These are phyloP conservation scores for Falco cherrug DNA, from an alignment of 2,797 vertebrate genomes.

Conservation along the genomic window DNA sequence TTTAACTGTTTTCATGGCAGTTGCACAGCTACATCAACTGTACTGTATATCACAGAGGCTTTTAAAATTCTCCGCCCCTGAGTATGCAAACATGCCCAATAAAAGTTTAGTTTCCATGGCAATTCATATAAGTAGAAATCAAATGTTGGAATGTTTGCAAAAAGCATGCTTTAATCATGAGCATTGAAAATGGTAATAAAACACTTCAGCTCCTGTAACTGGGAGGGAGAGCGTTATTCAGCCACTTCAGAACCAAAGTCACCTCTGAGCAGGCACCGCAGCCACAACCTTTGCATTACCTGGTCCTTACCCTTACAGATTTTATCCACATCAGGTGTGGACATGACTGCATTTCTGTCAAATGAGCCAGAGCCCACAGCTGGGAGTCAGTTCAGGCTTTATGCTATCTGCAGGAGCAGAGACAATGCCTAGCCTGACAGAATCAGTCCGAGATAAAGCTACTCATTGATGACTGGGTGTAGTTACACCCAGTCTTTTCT, in stretches of 20 bases:
- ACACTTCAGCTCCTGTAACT: not conserved
- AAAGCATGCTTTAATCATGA: not conserved
- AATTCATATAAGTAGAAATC: slow-evolving; percentile 50
- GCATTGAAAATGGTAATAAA: not conserved
- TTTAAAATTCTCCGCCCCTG: not conserved
- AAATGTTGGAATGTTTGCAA: slow-evolving; percentile 36
- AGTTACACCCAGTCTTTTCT: not conserved
- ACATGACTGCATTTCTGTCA: not conserved
- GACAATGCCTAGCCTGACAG: not conserved
- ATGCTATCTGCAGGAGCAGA: not conserved
- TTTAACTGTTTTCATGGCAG: not conserved
- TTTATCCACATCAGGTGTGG: not conserved
- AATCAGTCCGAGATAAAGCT: not conserved
- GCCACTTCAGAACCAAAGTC: not conserved
- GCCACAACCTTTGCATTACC: not conserved
- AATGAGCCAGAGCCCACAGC: not conserved
- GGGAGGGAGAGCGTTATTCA: not conserved
- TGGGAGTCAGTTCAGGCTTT: not conserved
- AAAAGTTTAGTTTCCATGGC: slow-evolving; percentile 60
- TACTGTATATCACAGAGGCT: not conserved
- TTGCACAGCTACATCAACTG: not conserved
- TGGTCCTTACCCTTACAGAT: not conserved
- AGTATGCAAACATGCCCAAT: not conserved
- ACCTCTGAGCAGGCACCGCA: not conserved
- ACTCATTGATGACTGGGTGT: not conserved